phyloP scores from a whole-genome alignment of 2,113 vertebrate genomes.

The Clarias batrachus region DNA sequence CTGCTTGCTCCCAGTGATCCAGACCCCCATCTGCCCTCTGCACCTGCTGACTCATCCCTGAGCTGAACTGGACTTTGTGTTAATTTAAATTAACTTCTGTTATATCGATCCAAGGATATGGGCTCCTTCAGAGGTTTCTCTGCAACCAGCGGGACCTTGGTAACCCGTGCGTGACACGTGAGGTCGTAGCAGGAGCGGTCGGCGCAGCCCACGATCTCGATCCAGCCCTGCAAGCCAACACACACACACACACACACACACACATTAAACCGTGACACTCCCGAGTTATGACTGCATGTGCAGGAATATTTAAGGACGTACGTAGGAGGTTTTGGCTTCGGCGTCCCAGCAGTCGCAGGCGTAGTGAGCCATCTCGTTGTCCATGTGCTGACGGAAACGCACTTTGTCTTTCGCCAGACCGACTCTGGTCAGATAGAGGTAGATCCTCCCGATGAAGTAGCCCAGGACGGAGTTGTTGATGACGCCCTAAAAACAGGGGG shows the following conservation, averaged over 20 bases:
- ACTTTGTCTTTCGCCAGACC: constrained; percentile 91
- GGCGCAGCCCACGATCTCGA: constrained; percentile 95
- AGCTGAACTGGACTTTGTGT: too few species aligned
- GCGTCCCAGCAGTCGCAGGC: constrained; percentile 99
- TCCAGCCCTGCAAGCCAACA: constrained; percentile 85
- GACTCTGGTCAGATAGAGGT: constrained; percentile 94
- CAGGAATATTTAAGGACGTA: constrained; percentile 63
- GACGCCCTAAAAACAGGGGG: constrained; percentile 76
- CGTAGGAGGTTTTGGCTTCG: constrained; percentile 95
- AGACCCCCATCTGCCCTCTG: too few species aligned
- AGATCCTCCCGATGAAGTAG: constrained; percentile 98
- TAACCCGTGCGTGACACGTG: constrained; percentile 86
- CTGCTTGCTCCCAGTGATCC: too few species aligned
- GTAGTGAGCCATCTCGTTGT: constrained; percentile 99
- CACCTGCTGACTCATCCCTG: too few species aligned
- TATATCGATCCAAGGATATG: constrained; percentile 87
- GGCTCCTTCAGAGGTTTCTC: constrained; percentile 96
- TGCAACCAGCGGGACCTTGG: constrained; percentile 94
- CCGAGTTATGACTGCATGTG: not conserved
- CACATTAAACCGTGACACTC: not conserved
- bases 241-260: not conserved
- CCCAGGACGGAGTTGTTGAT: constrained; percentile 98
- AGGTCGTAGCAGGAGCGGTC: constrained; percentile 96
- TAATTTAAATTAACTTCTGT: too few species aligned
- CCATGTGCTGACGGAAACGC: constrained; percentile 99